A percentile compares a stretch with the other conserved stretches of the same genome.
Evolutionary conservation across 2,888 invertebrate genomes (phyloP).

Genomic region (Gisinianus flammeolus): DNA sequence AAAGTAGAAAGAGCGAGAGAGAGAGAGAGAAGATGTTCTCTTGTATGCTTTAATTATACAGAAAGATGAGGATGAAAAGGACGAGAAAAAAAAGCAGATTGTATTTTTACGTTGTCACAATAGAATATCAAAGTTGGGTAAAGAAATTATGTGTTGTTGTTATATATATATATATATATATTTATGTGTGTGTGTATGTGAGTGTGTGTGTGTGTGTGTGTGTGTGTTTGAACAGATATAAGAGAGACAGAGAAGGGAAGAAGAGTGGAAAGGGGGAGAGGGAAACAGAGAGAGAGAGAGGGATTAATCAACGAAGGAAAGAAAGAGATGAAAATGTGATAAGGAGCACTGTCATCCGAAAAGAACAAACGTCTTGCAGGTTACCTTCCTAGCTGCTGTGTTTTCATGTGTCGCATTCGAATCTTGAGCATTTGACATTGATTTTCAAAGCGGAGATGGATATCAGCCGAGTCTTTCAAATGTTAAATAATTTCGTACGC

Average conservation of each 20-base stretch:
- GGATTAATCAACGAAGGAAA: conserved; percentile 54
- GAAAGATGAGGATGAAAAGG: conserved; percentile 12
- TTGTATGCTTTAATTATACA: conserved; percentile 30
- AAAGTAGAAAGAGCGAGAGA: not conserved
- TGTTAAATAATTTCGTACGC: conserved; percentile 58
- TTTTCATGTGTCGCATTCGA: conserved; percentile 51
- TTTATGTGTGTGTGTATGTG: too few species aligned
- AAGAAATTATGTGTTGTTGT: not conserved
- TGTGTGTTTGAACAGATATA: not conserved
- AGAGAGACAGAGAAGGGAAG: conserved; percentile 11
- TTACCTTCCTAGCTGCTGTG: conserved; percentile 46
- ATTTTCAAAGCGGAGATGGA: conserved; percentile 56
- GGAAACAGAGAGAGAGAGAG: conserved; percentile 42
- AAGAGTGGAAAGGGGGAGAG: conserved; percentile 22
- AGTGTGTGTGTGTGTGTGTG: too few species aligned
- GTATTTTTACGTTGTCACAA: conserved; percentile 38
- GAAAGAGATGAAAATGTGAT: conserved; percentile 50
- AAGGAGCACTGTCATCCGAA: conserved; percentile 51
- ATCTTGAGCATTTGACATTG: conserved; percentile 55
- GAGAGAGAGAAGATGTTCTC: not conserved
- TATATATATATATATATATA: too few species aligned
- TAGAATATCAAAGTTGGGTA: conserved; percentile 35
- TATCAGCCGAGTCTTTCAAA: conserved; percentile 57
- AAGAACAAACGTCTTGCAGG: conserved; percentile 46
- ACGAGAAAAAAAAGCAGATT: conserved; percentile 9